Conservation (phyloP, 2,888 invertebrate genomes). For the Caenorhabditis sp. region DNA sequence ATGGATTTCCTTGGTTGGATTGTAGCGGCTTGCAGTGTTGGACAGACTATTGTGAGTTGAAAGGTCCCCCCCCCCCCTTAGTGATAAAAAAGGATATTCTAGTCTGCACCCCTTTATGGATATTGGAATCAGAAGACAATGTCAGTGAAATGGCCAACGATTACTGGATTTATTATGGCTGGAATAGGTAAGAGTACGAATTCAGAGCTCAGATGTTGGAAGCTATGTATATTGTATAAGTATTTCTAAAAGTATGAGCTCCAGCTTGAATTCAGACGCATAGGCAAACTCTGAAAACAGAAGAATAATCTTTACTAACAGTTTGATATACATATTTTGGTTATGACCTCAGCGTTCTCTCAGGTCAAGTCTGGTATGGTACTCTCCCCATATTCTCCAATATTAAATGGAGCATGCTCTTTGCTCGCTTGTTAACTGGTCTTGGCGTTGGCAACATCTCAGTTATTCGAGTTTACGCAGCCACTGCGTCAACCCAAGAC, state of each 20-base stretch:
- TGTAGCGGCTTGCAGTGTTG: constrained; percentile 44
- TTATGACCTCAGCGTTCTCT: too few relatives aligned
- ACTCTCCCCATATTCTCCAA: constrained; percentile 12
- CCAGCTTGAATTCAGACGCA: too few relatives aligned
- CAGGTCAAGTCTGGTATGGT: constrained; percentile 30
- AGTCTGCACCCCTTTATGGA: constrained; percentile 48
- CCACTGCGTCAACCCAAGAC: constrained; percentile 45
- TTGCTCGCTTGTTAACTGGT: constrained; percentile 39
- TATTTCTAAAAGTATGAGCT: too few relatives aligned
- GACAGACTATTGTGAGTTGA: constrained; percentile 38
- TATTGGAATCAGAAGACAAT: constrained; percentile 50
- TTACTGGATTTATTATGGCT: constrained; percentile 44
- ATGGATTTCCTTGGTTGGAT: constrained; percentile 50
- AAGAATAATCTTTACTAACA: too few relatives aligned
- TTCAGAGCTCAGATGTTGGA: too few relatives aligned
- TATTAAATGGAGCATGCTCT: constrained; percentile 47
- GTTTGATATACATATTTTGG: too few relatives aligned
- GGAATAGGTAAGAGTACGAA: constrained; percentile 41
- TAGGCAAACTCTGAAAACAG: too few relatives aligned
- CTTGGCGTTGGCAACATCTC: constrained; percentile 51
- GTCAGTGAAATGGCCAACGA: constrained; percentile 40
- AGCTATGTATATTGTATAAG: too few relatives aligned
- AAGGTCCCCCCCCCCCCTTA: too few relatives aligned
- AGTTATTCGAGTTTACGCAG: constrained; percentile 44
- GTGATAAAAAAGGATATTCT: background rate